Evolutionary conservation across 2,888 invertebrate species (phyloP).

Genomic region (Parnassius glacialis): DNA sequence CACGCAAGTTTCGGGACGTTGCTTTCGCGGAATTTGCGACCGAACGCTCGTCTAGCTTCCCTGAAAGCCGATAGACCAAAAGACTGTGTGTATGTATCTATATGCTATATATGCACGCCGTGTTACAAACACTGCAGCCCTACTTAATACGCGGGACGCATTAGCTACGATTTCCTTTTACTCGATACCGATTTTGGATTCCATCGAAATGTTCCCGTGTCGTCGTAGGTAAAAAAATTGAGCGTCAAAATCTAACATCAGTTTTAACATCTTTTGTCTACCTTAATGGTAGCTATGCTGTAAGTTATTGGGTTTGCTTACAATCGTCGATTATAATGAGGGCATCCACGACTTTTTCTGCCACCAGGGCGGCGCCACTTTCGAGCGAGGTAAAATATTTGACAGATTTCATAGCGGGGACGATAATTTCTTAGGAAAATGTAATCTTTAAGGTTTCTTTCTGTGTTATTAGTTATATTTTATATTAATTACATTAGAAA

Average conservation of each 20-base stretch:
- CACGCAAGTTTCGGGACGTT: constrained; percentile 40
- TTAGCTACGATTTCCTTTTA: constrained; percentile 17
- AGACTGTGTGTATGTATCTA: constrained; percentile 2
- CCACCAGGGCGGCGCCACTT: too few relatives aligned
- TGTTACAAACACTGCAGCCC: constrained; percentile 15
- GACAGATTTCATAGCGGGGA: too few relatives aligned
- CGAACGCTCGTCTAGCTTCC: constrained; percentile 25
- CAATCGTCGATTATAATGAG: too few relatives aligned
- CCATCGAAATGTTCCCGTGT: constrained; percentile 14
- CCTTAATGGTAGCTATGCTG: too few relatives aligned
- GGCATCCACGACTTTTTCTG: too few relatives aligned
- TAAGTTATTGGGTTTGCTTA: too few relatives aligned
- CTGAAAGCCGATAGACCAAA: constrained; percentile 22
- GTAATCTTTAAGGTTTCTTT: too few relatives aligned
- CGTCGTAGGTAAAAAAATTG: constrained; percentile 9
- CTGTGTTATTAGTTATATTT: too few relatives aligned
- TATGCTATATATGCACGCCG: constrained; percentile 12
- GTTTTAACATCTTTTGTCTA: background rate
- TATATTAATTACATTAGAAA: too few relatives aligned
- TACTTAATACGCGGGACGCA: constrained; percentile 24
- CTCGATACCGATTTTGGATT: constrained; percentile 17
- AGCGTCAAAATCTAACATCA: background rate
- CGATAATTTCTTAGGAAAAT: too few relatives aligned
- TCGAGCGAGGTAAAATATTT: too few relatives aligned
- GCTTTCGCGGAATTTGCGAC: constrained; percentile 46